Evolutionary conservation across 2,888 invertebrate genomes (phyloP), one percentile per base, ranked within the genome.

Genomic region (Tigriopus californicus): DNA sequence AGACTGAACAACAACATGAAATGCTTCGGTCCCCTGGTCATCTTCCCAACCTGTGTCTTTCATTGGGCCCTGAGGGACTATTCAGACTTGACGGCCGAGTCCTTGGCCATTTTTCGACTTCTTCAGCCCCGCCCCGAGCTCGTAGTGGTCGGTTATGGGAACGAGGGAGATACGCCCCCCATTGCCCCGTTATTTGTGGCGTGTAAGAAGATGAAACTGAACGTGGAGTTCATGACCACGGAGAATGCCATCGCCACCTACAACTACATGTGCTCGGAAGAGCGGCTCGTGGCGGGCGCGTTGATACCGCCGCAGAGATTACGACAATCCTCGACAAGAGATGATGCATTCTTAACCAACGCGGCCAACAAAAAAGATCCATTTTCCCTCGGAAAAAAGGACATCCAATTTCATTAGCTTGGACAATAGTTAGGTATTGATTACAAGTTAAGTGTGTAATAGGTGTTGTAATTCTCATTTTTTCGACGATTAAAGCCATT

Each of bases 51-150:
- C n/a, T 42, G 25, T 22, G 79, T 88, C 6, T 68, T 92, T 10
- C 83, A 85, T 15, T 94, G 92, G 92, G 84, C 85, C 69, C 78
- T 92, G 24, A 66, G 67, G 0, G 69, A 71, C 1, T 72, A 76
- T 0, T 71, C 77, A 0, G 80, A 85, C 42, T 80, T 95, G 62
- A 83, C 77, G 18, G 80, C 80, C 65, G 79, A 83, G 11, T 81
- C 86, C 0, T 72, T 95, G 18, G 73, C 78, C 13, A 71, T 95
- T 41, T 90, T 95, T 68, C 78, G 78, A 54, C 66, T 84, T 24
- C 68, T 95, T 22, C 84, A 86, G 61, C 95, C 95, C 0, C 86
- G 83, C 13, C 56, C 56, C 10, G 56, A 56, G 22, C 42, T 56
- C 25, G 22, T 56, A 8, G 1, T 56, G n/a, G 18, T 56, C n/a